Base-by-base conservation (phyloP, 2,797 vertebrate species). In the Phoxinus dragarum region DNA sequence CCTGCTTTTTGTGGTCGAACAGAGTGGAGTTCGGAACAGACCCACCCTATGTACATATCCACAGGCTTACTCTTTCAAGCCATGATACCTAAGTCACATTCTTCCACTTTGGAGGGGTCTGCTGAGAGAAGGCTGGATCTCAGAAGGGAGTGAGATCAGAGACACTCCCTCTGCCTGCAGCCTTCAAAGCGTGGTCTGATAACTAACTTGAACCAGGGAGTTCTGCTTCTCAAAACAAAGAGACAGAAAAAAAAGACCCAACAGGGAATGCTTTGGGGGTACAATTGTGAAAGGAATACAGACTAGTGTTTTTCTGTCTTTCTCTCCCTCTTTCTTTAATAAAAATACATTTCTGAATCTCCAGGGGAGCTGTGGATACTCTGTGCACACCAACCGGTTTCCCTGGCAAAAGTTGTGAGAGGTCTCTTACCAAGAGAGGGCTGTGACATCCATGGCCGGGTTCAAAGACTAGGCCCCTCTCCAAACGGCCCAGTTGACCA, bases 131-230 rank as follows among this genome's bases (percentile, higher is more conserved):
- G 17, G 54, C 38, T 80, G 59, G 89, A 91, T 90, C 59, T 93
- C 92, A 92, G 89, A 86, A 84, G 92, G 91, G 92, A 93, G 91
- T 88, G 83, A 92, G 94, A 95, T 94, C 94, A 93, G 90, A 93
- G 85, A 88, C 87, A 64, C 74, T 90, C 91, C 85, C 91, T 93
- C 90, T 90, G 88, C 91, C 89, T 90, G 89, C 90, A 92, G 91
- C 89, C 92, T 95, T 95, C 92, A 94, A 95, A 95, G 93, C 89
- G 80, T 89, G 61, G 84, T 88, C 93, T 94, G 90, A 90, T 93
- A 94, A 93, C 92, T 88, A 93, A 89, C 90, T 89, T 87, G 82
- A 91, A 73, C 66, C 91, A 91, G 86, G 89, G 89, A 94, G 92
- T 92, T 94, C 89, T 90, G 89, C 87, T 83, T 88, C 92, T 92